Evolutionary conservation across 2,888 invertebrate species (phyloP).

Genomic region (Drosophila colorata): DNA sequence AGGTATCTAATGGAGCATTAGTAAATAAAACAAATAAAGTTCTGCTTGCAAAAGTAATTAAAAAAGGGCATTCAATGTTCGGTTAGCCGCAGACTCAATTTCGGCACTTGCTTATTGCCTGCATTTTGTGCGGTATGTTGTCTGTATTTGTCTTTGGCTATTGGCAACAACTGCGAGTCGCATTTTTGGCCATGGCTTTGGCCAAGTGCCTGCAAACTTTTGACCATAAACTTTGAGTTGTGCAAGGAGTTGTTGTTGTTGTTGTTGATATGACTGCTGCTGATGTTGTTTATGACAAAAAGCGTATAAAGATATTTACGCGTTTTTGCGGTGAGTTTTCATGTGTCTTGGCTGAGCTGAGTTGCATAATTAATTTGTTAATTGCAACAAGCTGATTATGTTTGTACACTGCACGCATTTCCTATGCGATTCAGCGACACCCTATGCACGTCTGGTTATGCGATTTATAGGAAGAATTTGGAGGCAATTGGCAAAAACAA

Average conservation of each 20-base stretch:
- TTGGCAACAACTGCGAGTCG: slow-evolving; percentile 33
- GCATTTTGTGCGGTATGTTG: slow-evolving; percentile 13
- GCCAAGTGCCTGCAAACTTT: slow-evolving; percentile 50
- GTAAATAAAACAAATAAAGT: no score
- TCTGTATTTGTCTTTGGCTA: slow-evolving; percentile 29
- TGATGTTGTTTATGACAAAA: slow-evolving; percentile 25
- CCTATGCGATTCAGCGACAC: slow-evolving; percentile 34
- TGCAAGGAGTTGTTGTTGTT: slow-evolving; percentile 12
- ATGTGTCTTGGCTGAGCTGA: slow-evolving; percentile 24
- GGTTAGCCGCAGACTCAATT: not conserved
- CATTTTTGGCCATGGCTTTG: slow-evolving; percentile 69
- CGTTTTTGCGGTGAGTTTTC: slow-evolving; percentile 32
- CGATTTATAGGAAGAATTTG: slow-evolving; percentile 71
- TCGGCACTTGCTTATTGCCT: slow-evolving; percentile 19
- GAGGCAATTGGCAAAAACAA: slow-evolving; percentile 41
- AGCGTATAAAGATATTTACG: slow-evolving; percentile 29
- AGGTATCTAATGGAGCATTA: no score
- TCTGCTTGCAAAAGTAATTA: no score
- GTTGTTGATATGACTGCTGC: slow-evolving; percentile 19
- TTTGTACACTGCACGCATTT: slow-evolving; percentile 48
- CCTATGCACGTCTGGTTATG: slow-evolving; percentile 44
- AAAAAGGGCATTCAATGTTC: slow-evolving; percentile 13
- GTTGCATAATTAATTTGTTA: slow-evolving; percentile 65
- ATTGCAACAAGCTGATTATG: slow-evolving; percentile 44
- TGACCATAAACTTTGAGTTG: slow-evolving; percentile 59